Evolutionary conservation across 1,140 invertebrate species (phyloP).

Genomic region (Pomacea maculata): DNA sequence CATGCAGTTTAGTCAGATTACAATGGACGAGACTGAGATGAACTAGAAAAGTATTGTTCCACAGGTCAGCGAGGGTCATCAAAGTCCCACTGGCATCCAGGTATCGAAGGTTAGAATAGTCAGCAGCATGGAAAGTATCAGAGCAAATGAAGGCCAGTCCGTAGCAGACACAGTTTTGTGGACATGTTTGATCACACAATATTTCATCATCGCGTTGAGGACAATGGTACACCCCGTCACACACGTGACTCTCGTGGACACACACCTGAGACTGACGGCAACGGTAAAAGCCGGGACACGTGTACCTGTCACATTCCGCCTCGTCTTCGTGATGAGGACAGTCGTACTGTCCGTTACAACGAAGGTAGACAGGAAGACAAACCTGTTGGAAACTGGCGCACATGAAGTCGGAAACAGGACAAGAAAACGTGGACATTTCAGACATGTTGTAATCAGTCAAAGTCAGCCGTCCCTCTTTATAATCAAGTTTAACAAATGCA

Average conservation of each 20-base stretch:
- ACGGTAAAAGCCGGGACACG: slow-evolving; percentile 8
- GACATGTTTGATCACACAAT: neutral
- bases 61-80: neutral
- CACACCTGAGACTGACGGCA: slow-evolving; percentile 9
- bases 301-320: neutral
- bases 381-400: neutral
- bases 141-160: slow-evolving; percentile 9
- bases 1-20: neutral
- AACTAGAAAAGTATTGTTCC: neutral
- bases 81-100: neutral
- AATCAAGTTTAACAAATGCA: no score
- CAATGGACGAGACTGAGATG: slow-evolving; percentile 7
- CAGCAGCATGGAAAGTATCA: neutral
- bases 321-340: slow-evolving; percentile 12
- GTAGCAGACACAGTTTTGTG: neutral
- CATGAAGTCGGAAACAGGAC: slow-evolving; percentile 7
- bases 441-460: no score
- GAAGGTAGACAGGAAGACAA: slow-evolving; percentile 4
- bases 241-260: neutral
- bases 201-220: slow-evolving; percentile 6
- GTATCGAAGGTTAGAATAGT: neutral
- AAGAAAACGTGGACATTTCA: neutral
- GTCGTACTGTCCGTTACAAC: slow-evolving; percentile 9
- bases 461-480: no score
- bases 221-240: slow-evolving; percentile 12